Conservation (phyloP, 2,888 invertebrate species). For the Plebejus argus region DNA sequence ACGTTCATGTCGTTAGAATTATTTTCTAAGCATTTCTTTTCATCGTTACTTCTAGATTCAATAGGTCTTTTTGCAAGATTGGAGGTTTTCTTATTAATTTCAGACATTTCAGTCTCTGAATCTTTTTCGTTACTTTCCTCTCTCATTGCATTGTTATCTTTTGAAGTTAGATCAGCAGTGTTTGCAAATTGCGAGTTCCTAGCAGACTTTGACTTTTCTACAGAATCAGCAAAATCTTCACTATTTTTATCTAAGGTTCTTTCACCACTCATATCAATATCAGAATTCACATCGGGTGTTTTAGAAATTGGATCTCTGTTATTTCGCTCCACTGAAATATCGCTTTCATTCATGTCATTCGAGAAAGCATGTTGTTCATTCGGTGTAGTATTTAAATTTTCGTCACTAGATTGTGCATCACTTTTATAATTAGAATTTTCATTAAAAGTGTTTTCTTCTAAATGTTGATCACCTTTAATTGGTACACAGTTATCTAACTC, state of each 20-base stretch:
- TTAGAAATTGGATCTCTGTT: neutral
- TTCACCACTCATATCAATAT: neutral
- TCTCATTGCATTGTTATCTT: neutral
- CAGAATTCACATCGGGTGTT: neutral
- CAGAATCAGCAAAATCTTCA: neutral
- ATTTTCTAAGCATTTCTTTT: slow-evolving; percentile 4
- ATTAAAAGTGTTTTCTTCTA: neutral
- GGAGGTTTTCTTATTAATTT: neutral
- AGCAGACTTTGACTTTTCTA: neutral
- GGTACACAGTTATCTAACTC: neutral
- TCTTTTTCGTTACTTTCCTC: neutral
- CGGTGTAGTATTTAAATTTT: neutral
- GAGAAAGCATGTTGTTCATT: neutral
- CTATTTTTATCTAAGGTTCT: neutral
- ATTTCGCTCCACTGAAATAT: neutral
- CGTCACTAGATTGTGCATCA: neutral
- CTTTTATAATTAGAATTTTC: neutral
- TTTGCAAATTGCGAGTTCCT: neutral
- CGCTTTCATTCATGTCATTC: neutral
- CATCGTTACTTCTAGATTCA: slow-evolving; percentile 18
- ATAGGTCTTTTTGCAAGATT: slow-evolving; percentile 19
- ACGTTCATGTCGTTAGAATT: slow-evolving; percentile 49
- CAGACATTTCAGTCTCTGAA: neutral
- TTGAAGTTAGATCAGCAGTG: neutral
- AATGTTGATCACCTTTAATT: neutral